phyloP scores from a whole-genome alignment of 2,888 invertebrate species.

The Odontothrips loti region DNA sequence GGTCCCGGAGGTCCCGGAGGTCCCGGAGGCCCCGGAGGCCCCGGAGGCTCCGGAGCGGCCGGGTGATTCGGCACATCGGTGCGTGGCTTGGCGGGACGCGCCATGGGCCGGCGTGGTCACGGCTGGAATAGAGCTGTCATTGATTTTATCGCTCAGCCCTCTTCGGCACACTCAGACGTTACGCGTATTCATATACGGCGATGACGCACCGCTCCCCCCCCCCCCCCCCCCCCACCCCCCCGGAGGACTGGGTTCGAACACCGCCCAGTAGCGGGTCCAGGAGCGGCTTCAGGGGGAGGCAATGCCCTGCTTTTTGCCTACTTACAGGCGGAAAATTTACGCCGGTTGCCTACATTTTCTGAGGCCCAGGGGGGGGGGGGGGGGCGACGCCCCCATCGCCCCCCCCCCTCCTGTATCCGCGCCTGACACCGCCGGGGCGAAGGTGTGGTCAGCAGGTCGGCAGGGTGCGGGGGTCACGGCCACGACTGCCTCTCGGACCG shows the following conservation, averaged over 20 bases:
- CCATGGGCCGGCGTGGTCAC: neutral
- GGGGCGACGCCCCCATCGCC: neutral
- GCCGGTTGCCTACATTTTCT: neutral
- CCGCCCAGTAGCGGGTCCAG: too few species aligned
- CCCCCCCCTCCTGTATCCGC: neutral
- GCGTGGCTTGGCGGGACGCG: neutral
- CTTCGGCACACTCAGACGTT: neutral
- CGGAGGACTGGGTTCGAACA: too few species aligned
- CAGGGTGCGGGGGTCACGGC: neutral
- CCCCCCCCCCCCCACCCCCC: too few species aligned
- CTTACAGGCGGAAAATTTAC: too few species aligned
- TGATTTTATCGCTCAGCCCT: constrained; percentile 4
- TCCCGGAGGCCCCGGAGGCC: too few species aligned
- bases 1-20: too few species aligned
- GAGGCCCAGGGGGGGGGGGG: neutral
- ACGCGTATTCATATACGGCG: too few species aligned
- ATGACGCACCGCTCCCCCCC: too few species aligned
- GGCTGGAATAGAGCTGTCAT: constrained; percentile 6
- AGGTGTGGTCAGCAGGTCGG: too few species aligned
- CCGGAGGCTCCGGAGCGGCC: neutral
- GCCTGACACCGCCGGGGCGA: neutral
- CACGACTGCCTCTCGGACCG: neutral
- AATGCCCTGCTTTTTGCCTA: too few species aligned
- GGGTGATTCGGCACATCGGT: neutral
- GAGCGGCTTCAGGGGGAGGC: too few species aligned